phyloP scores from a whole-genome alignment of 2,797 vertebrate genomes.

The Coregonus suidteri region DNA sequence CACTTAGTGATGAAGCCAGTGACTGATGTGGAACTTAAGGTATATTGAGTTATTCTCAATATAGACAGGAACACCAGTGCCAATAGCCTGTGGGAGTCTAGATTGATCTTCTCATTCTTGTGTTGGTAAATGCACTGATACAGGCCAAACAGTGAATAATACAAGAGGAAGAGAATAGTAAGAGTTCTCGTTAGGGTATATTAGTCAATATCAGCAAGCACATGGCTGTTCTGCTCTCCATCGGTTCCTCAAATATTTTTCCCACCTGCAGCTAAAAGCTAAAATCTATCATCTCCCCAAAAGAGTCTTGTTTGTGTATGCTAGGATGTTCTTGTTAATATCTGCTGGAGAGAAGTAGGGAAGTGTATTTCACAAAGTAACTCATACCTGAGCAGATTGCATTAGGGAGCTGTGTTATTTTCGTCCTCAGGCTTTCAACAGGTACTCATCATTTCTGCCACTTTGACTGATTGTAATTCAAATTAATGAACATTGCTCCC shows the following conservation, averaged over 20 bases:
- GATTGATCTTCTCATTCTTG: neutral
- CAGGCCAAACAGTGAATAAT: neutral
- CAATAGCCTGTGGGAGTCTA: neutral
- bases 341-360: neutral
- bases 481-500: slow-evolving; percentile 49
- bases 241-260: too few species aligned
- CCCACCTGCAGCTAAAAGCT: too few species aligned
- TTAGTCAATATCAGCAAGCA: neutral
- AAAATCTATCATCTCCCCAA: too few species aligned
- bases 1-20: too few species aligned
- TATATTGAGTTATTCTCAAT: neutral
- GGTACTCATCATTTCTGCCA: slow-evolving; percentile 12
- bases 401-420: slow-evolving; percentile 10
- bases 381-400: slow-evolving; percentile 9
- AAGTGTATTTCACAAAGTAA: neutral
- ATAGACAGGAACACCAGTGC: neutral
- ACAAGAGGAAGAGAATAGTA: neutral
- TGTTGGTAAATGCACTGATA: too few species aligned
- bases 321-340: neutral
- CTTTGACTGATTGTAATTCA: slow-evolving; percentile 47
- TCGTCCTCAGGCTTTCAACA: slow-evolving; percentile 30
- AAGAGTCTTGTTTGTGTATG: neutral
- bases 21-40: neutral
- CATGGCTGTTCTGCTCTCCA: neutral
- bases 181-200: neutral